Percentiles rank a stretch among this genome's conserved stretches.
Evolutionary conservation across 2,888 invertebrate species (phyloP).

Genomic region (Sphaerophoria rueppellii): DNA sequence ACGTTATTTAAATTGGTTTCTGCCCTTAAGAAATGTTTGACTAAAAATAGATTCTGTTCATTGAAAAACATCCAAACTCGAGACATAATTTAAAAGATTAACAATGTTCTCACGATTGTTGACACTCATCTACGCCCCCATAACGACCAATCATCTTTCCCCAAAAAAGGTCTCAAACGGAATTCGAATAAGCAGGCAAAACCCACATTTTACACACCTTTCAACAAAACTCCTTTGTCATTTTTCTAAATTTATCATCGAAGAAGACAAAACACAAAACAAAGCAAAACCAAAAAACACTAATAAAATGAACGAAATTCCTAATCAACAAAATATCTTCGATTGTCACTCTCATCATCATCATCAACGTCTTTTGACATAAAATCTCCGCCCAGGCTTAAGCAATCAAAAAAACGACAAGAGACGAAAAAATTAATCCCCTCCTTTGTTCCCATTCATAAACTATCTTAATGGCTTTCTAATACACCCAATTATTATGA

Average conservation of each 20-base stretch:
- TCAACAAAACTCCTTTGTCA: slow-evolving; percentile 27
- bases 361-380: slow-evolving; percentile 29
- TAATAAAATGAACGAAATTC: slow-evolving; percentile 29
- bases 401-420: neutral
- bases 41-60: no score
- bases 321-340: slow-evolving; percentile 55
- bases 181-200: slow-evolving; percentile 42
- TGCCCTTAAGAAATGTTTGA: no score
- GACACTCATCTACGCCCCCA: slow-evolving; percentile 19
- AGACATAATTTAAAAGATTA: no score
- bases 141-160: slow-evolving; percentile 24
- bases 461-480: slow-evolving; percentile 64
- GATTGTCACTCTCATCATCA: slow-evolving; percentile 56
- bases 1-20: no score
- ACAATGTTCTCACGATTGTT: no score
- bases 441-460: neutral
- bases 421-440: slow-evolving; percentile 16
- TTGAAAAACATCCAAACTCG: no score
- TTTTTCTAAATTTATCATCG: slow-evolving; percentile 23
- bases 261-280: slow-evolving; percentile 4
- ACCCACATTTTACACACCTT: slow-evolving; percentile 39
- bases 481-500: slow-evolving; percentile 71
- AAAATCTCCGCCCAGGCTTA: slow-evolving; percentile 36
- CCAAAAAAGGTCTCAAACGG: neutral
- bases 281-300: no score